These are phyloP conservation scores for Phalacrocorax aristotelis DNA, from an alignment of 2,113 vertebrate species.

Conservation along the genomic window DNA sequence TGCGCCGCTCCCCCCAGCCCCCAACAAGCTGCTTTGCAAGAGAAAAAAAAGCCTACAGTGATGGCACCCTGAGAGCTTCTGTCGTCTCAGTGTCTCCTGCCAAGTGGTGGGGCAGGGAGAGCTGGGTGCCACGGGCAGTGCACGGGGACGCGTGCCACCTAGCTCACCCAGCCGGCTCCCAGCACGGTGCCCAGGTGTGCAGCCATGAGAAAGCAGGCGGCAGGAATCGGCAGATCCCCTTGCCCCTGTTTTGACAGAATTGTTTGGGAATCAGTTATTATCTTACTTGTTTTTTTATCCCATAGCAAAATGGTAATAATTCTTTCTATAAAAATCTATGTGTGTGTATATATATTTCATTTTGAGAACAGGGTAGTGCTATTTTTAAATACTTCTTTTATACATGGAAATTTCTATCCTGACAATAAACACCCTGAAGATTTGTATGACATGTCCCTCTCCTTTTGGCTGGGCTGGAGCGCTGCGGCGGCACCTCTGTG, in stretches of 20 bases:
- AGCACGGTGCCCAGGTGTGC: neutral
- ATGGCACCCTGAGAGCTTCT: neutral
- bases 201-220: rapidly evolving
- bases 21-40: neutral
- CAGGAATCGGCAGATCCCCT: neutral
- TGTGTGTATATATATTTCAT: conserved; percentile 12
- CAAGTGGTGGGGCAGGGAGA: neutral
- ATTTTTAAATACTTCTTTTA: conserved; percentile 61
- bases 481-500: rapidly evolving
- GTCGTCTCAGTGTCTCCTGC: neutral
- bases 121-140: rapidly evolving
- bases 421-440: conserved; percentile 57
- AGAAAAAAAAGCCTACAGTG: neutral
- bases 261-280: neutral
- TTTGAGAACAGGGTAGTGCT: conserved; percentile 14
- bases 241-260: neutral
- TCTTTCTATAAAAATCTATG: conserved; percentile 21
- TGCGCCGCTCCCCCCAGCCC: rapidly evolving
- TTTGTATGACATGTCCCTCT: conserved; percentile 20
- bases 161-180: neutral
- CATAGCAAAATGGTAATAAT: conserved; percentile 14
- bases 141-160: neutral
- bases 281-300: neutral
- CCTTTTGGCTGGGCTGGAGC: neutral
- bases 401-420: conserved; percentile 23